phyloP scores from a whole-genome alignment of 1,140 invertebrate genomes.

The Drosophila azteca region DNA sequence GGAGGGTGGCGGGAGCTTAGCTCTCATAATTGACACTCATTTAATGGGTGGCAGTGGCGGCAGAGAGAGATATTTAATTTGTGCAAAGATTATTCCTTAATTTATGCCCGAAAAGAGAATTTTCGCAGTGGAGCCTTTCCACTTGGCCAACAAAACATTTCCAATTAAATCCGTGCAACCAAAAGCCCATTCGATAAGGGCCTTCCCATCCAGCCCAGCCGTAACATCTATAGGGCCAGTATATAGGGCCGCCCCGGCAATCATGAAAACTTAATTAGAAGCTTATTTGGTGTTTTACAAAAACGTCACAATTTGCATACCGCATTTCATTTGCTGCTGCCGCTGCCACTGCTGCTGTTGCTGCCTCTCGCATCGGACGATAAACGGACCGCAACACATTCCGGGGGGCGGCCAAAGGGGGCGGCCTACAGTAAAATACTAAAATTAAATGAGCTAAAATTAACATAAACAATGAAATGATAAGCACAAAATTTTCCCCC shows the following conservation, averaged over 20 bases:
- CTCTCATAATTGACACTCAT: neutral
- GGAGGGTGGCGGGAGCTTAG: neutral
- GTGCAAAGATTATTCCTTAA: slow-evolving; percentile 7
- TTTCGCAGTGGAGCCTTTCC: slow-evolving; percentile 1
- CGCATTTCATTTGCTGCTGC: slow-evolving; percentile 70
- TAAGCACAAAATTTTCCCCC: slow-evolving; percentile 67
- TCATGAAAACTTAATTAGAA: slow-evolving; percentile 80
- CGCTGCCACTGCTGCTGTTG: slow-evolving; percentile 63
- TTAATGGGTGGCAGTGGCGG: slow-evolving; percentile 14
- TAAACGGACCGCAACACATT: slow-evolving; percentile 65
- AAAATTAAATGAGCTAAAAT: slow-evolving; percentile 77
- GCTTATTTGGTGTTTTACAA: slow-evolving; percentile 62
- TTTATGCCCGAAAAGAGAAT: slow-evolving; percentile 11
- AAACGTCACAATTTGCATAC: slow-evolving; percentile 75
- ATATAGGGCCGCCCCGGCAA: slow-evolving; percentile 53
- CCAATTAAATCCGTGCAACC: slow-evolving; percentile 42
- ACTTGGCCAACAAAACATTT: slow-evolving; percentile 33
- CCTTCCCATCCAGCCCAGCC: slow-evolving; percentile 5
- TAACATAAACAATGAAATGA: slow-evolving; percentile 80
- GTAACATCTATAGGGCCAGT: slow-evolving; percentile 47
- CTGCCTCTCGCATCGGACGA: slow-evolving; percentile 54
- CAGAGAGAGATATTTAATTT: slow-evolving; percentile 35
- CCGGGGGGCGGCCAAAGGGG: too few species aligned
- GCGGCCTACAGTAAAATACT: slow-evolving; percentile 57
- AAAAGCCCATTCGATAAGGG: slow-evolving; percentile 38